phyloP scores from a whole-genome alignment of 2,113 vertebrate species.

The Oreotrochilus melanogaster region DNA sequence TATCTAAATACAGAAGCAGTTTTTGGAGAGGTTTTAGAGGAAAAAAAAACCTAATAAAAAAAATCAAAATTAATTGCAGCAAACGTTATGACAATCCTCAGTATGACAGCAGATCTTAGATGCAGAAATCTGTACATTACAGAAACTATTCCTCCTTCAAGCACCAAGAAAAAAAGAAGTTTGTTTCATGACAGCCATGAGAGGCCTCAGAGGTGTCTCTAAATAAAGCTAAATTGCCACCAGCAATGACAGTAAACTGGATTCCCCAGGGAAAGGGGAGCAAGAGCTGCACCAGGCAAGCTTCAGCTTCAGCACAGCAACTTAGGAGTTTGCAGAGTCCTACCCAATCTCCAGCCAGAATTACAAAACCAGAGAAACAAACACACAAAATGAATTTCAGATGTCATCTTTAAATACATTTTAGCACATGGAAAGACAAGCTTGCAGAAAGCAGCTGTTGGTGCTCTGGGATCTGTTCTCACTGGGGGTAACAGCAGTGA shows the following conservation, averaged over 20 bases:
- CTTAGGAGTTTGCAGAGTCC: background rate
- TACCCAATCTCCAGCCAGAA: background rate
- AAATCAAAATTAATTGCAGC: background rate
- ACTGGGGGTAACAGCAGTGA: background rate
- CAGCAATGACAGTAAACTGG: background rate
- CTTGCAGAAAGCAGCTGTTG: background rate
- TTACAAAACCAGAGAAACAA: background rate
- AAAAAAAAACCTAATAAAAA: background rate
- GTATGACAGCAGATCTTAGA: background rate
- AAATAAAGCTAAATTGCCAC: background rate
- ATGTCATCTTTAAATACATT: background rate
- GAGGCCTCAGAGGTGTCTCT: background rate
- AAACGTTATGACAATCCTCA: background rate
- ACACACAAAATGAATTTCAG: background rate
- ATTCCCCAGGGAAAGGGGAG: background rate
- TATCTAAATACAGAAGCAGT: background rate
- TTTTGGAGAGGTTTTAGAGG: background rate
- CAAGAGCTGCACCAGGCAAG: background rate
- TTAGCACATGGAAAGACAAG: background rate
- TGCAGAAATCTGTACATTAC: background rate
- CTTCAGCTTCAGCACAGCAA: background rate
- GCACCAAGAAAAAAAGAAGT: background rate
- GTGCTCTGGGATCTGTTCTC: background rate
- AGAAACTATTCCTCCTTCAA: background rate
- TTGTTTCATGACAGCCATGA: background rate